Evolutionary conservation across 1,140 invertebrate species (phyloP).

Genomic region (Trigoniulus corallinus): DNA sequence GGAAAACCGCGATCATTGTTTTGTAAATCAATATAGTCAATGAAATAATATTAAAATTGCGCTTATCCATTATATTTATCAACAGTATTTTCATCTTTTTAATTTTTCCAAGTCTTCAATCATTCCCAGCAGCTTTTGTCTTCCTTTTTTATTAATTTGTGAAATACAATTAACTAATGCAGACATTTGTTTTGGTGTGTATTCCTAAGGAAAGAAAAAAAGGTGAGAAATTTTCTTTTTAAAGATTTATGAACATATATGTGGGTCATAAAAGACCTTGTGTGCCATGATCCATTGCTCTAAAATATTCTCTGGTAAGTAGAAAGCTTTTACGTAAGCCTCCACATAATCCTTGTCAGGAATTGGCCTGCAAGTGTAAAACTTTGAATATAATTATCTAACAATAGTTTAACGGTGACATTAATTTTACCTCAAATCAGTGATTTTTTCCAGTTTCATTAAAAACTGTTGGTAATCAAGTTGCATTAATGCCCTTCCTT

Average conservation of each 20-base stretch:
- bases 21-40: too few relatives aligned
- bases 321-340: constrained; percentile 89
- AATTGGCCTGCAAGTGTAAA: constrained; percentile 40
- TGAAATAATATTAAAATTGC: too few relatives aligned
- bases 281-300: constrained; percentile 78
- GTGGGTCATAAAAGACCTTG: constrained; percentile 29
- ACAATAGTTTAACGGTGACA: not conserved
- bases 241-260: not conserved
- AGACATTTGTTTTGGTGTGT: constrained; percentile 68
- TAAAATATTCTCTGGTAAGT: constrained; percentile 68
- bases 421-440: constrained; percentile 32
- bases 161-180: constrained; percentile 70
- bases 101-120: constrained; percentile 38
- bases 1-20: too few relatives aligned
- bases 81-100: not conserved
- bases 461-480: constrained; percentile 91
- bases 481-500: constrained; percentile 91
- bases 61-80: too few relatives aligned
- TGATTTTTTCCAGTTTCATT: constrained; percentile 74
- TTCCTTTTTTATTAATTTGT: constrained; percentile 70
- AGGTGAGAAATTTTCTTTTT: not conserved
- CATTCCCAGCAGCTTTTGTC: constrained; percentile 51
- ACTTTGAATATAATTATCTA: not conserved
- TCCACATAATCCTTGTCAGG: constrained; percentile 83
- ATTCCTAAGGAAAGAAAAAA: constrained; percentile 42